Conservation (phyloP, 2,797 vertebrate genomes). For the Ara ararauna region DNA sequence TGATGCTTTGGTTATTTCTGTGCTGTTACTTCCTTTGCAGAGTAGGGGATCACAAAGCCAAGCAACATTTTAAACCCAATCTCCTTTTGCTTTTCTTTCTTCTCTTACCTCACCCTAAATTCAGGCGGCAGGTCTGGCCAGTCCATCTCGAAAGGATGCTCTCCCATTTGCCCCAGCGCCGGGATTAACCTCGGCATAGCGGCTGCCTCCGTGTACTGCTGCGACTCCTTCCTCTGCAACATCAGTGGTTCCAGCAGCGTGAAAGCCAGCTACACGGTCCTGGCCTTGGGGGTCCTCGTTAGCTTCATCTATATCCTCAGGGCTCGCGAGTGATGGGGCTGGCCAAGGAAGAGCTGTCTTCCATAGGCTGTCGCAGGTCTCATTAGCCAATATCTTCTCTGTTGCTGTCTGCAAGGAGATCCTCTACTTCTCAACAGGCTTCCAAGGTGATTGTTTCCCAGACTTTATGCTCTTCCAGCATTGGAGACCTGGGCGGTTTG, state of each 20-base stretch:
- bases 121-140: conserved; percentile 44
- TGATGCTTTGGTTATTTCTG: fast-evolving
- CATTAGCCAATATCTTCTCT: conserved; percentile 48
- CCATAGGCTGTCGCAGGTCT: background rate
- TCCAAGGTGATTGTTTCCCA: conserved; percentile 32
- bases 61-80: background rate
- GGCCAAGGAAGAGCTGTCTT: background rate
- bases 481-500: background rate
- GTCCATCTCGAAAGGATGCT: conserved; percentile 73
- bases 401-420: conserved; percentile 47
- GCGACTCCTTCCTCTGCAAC: conserved; percentile 71
- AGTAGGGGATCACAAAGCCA: background rate
- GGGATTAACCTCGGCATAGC: conserved; percentile 57
- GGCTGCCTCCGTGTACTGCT: conserved; percentile 56
- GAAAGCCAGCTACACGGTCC: conserved; percentile 1
- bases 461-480: conserved; percentile 49
- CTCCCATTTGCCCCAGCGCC: conserved; percentile 10
- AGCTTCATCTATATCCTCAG: conserved; percentile 64
- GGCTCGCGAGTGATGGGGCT: conserved; percentile 46
- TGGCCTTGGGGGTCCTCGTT: conserved; percentile 53
- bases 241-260: conserved; percentile 53
- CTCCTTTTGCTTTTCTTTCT: background rate
- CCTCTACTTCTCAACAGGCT: conserved; percentile 45
- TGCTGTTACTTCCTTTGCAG: background rate
- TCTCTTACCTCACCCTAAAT: background rate